Percentiles rank a stretch among this genome's conserved stretches.
phyloP scores from a whole-genome alignment of 2,797 vertebrate species.

The Apodemus agrarius region DNA sequence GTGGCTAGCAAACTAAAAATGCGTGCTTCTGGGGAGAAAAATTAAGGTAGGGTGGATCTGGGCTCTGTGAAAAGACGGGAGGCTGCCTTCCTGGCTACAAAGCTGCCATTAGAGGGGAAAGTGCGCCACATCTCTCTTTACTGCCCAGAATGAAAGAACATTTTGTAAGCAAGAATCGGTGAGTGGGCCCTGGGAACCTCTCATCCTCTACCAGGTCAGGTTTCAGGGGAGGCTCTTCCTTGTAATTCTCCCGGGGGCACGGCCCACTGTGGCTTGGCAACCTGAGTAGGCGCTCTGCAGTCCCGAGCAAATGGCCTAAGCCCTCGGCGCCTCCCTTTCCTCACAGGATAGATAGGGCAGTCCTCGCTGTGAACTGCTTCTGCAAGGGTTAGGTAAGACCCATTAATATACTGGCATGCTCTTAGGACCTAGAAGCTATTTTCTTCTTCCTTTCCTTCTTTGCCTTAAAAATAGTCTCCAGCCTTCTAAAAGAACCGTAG shows the following conservation, averaged over 20 bases:
- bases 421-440: not conserved
- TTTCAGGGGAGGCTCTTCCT: not conserved
- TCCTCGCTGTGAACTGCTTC: not conserved
- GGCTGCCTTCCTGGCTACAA: conserved; percentile 51
- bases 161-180: conserved; percentile 55
- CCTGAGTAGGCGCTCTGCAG: not conserved
- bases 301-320: not conserved
- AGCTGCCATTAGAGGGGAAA: conserved; percentile 10
- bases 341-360: not conserved
- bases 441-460: not conserved
- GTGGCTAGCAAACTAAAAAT: conserved; percentile 11
- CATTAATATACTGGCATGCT: not conserved
- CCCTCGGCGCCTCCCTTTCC: not conserved
- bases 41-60: not conserved
- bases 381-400: not conserved
- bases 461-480: conserved; percentile 13
- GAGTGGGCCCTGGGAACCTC: conserved; percentile 38
- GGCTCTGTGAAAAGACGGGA: not conserved
- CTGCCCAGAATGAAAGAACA: conserved; percentile 34
- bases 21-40: conserved; percentile 10
- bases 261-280: not conserved
- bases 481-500: not conserved
- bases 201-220: conserved; percentile 13
- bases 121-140: conserved; percentile 40
- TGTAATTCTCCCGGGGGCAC: not conserved